Evolutionary conservation across 2,888 invertebrate genomes (phyloP).

Genomic region (Lasiommata megera): DNA sequence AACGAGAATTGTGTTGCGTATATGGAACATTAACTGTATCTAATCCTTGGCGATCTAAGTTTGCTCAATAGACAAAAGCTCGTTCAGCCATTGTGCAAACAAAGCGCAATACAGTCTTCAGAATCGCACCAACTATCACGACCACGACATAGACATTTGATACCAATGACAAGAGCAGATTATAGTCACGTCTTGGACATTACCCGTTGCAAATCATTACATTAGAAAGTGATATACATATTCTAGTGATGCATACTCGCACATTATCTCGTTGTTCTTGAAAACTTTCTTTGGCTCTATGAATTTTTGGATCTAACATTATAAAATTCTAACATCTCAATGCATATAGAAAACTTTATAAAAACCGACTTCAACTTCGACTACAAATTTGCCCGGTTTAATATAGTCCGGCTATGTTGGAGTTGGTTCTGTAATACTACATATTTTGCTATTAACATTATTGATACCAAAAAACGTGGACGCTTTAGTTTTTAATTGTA

Average conservation of each 20-base stretch:
- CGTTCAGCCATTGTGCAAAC: conserved; percentile 9
- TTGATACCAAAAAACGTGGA: too few species aligned
- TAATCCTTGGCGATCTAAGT: neutral
- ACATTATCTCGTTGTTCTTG: neutral
- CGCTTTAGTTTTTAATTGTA: too few species aligned
- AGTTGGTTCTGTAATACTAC: too few species aligned
- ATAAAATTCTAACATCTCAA: too few species aligned
- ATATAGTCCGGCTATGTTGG: too few species aligned
- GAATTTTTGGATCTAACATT: too few species aligned
- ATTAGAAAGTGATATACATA: conserved; percentile 35
- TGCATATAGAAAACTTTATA: too few species aligned
- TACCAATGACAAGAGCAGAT: conserved; percentile 36
- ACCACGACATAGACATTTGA: conserved; percentile 26
- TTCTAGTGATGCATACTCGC: neutral
- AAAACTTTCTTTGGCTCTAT: conserved; percentile 4
- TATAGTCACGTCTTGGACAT: conserved; percentile 56
- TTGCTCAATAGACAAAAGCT: conserved; percentile 4
- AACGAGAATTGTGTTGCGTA: too few species aligned
- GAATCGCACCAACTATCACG: conserved; percentile 18
- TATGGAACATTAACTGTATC: neutral
- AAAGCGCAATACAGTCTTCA: conserved; percentile 16
- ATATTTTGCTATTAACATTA: too few species aligned
- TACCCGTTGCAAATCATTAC: conserved; percentile 41
- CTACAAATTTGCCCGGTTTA: too few species aligned
- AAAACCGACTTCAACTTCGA: too few species aligned